A percentile compares a stretch with the other conserved stretches of the same genome.
Conservation (phyloP, 2,113 vertebrate genomes). For the Psilopsiagon aymara region DNA sequence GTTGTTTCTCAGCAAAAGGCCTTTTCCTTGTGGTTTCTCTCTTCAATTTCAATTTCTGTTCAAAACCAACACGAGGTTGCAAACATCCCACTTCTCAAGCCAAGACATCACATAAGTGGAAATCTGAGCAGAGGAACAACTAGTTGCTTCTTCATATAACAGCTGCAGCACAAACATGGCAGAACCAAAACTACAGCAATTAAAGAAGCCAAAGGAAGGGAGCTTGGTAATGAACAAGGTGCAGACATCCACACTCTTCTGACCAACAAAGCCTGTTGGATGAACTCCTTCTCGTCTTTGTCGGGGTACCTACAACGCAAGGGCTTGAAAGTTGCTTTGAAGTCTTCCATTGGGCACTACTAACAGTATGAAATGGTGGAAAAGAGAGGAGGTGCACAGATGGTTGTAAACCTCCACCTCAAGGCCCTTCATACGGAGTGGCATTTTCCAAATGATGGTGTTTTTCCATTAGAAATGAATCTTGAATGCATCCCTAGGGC, state of each 20-base stretch:
- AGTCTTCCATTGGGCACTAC: neutral
- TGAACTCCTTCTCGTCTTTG: neutral
- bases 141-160: neutral
- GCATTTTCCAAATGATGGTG: neutral
- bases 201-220: neutral
- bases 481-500: neutral
- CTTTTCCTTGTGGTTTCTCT: neutral
- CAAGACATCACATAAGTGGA: neutral
- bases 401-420: neutral
- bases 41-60: neutral
- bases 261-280: neutral
- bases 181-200: neutral
- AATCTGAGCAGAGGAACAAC: neutral
- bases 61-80: neutral
- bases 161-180: neutral
- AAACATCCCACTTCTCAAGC: neutral
- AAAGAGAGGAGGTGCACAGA: neutral
- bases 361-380: neutral
- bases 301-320: fast-evolving
- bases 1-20: neutral
- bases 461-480: neutral
- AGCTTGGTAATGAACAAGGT: neutral
- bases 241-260: neutral
- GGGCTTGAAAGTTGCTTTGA: neutral
- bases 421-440: neutral